A percentile compares a stretch with the other conserved stretches of the same genome.
phyloP scores from a whole-genome alignment of 1,140 invertebrate species.

The Bombus breviceps region DNA sequence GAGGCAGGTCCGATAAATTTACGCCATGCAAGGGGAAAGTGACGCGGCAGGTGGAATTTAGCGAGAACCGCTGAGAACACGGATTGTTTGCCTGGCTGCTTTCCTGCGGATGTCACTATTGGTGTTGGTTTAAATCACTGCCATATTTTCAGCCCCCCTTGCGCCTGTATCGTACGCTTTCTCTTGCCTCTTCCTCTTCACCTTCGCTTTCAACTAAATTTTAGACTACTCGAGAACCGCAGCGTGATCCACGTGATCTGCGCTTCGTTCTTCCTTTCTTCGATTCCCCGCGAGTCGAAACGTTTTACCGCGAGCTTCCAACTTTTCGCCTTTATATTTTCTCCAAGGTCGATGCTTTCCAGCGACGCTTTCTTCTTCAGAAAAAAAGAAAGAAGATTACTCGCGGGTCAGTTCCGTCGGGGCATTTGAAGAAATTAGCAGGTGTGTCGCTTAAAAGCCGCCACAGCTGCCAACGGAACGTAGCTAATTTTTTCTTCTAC shows the following conservation, averaged over 20 bases:
- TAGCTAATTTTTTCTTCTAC: constrained; percentile 27
- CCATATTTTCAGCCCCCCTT: constrained; percentile 43
- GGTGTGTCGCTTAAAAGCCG: constrained; percentile 41
- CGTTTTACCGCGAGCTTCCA: not conserved
- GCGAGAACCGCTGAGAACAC: constrained; percentile 59
- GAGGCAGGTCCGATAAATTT: constrained; percentile 3
- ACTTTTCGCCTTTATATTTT: not conserved
- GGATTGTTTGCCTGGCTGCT: constrained; percentile 59
- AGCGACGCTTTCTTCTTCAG: not conserved
- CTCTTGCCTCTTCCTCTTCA: constrained; percentile 32
- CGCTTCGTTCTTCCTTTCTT: not conserved
- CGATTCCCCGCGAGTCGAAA: not conserved
- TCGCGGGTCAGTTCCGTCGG: not conserved
- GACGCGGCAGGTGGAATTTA: constrained; percentile 39
- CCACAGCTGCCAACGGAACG: constrained; percentile 32
- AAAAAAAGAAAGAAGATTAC: not conserved
- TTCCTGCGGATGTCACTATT: constrained; percentile 68
- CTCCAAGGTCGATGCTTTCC: not conserved
- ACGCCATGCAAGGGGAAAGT: constrained; percentile 1
- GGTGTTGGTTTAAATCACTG: constrained; percentile 54
- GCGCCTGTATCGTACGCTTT: constrained; percentile 17
- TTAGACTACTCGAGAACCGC: not conserved
- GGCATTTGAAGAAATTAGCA: constrained; percentile 53
- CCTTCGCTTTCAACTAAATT: not conserved
- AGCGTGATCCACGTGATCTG: not conserved